Evolutionary conservation across 2,113 vertebrate genomes (phyloP).

Genomic region (Megaptera novaeangliae): DNA sequence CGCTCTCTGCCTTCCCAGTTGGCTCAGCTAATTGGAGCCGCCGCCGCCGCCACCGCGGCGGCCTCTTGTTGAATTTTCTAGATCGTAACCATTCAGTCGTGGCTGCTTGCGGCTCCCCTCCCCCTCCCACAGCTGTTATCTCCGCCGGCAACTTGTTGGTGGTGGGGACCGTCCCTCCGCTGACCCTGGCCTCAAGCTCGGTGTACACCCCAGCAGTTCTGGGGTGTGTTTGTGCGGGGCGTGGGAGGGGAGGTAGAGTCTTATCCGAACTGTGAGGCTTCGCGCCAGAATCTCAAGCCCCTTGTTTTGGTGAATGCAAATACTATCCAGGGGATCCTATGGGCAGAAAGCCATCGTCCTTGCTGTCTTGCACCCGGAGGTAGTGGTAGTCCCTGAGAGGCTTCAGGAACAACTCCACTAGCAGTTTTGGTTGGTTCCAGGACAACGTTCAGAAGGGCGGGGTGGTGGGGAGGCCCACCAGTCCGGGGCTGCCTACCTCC

Average conservation of each 20-base stretch:
- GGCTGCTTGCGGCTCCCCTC: constrained; percentile 54
- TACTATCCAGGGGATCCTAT: not conserved
- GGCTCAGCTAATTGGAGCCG: constrained; percentile 73
- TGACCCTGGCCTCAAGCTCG: constrained; percentile 28
- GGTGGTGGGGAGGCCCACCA: not conserved
- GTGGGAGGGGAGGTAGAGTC: not conserved
- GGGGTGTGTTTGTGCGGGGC: not conserved
- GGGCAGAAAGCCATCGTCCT: not conserved
- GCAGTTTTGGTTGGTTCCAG: constrained; percentile 7
- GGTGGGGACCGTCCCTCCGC: not conserved
- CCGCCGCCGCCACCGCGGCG: constrained; percentile 54
- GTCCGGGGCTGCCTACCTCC: not conserved
- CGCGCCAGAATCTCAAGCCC: not conserved
- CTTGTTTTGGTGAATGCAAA: not conserved
- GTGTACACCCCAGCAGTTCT: constrained; percentile 11
- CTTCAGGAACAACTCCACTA: not conserved
- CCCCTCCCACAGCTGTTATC: constrained; percentile 62
- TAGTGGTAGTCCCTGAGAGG: not conserved
- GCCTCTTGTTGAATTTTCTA: constrained; percentile 79
- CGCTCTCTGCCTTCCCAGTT: constrained; percentile 64
- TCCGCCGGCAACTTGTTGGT: constrained; percentile 66
- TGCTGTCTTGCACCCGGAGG: not conserved
- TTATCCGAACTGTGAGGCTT: not conserved
- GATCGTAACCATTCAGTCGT: constrained; percentile 57
- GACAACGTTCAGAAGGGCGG: not conserved